phyloP scores from a whole-genome alignment of 2,888 invertebrate genomes.

The Ptilodon capucinus region DNA sequence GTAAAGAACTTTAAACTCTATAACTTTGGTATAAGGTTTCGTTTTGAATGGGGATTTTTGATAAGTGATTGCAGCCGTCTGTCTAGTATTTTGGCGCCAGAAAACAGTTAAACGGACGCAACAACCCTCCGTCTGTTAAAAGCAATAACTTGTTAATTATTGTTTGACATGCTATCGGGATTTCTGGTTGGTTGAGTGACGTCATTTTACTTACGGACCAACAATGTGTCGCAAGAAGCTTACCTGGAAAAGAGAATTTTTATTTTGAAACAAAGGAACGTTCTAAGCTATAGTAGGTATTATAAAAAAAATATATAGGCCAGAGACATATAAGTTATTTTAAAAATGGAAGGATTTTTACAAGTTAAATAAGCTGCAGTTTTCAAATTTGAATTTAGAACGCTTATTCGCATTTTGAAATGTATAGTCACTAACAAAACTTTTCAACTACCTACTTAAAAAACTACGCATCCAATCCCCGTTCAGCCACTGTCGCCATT shows the following conservation, averaged over 20 bases:
- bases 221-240: conserved; percentile 9
- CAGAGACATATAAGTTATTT: background rate
- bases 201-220: conserved; percentile 14
- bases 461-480: background rate
- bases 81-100: conserved; percentile 69
- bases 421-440: background rate
- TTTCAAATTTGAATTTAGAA: background rate
- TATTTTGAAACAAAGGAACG: background rate
- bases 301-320: background rate
- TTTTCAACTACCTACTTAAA: background rate
- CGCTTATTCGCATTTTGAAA: too few species aligned
- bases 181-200: conserved; percentile 22
- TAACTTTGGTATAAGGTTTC: conserved; percentile 8
- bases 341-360: too few species aligned
- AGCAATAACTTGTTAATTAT: conserved; percentile 41
- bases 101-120: conserved; percentile 53
- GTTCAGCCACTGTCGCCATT: background rate
- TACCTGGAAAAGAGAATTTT: conserved; percentile 25
- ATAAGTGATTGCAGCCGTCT: conserved; percentile 41
- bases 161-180: conserved; percentile 37
- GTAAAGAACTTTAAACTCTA: conserved; percentile 18
- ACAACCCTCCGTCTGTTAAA: conserved; percentile 47
- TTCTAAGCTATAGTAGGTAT: too few species aligned
- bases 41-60: conserved; percentile 13
- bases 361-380: background rate